These are phyloP conservation scores for Larimichthys polyactis DNA, from an alignment of 2,113 vertebrate genomes.

Conservation along the genomic window DNA sequence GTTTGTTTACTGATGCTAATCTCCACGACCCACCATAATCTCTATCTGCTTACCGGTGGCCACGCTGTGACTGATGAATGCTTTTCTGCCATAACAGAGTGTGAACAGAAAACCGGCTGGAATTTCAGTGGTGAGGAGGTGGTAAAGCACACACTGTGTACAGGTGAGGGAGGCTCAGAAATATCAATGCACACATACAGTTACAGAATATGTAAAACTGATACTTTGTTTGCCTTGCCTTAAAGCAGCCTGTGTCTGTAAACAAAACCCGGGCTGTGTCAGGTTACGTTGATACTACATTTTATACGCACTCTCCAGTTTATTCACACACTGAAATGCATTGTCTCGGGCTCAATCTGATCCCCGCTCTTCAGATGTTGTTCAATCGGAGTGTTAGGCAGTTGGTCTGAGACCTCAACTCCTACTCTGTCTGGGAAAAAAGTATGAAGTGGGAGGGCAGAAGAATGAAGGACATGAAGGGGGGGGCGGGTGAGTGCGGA, in stretches of 20 bases:
- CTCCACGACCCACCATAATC: neutral
- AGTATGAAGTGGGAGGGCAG: slow-evolving; percentile 47
- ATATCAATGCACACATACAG: neutral
- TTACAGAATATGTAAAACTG: neutral
- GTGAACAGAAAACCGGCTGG: neutral
- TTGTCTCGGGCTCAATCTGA: neutral
- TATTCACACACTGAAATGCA: neutral
- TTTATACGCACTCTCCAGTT: neutral
- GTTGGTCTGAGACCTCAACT: slow-evolving; percentile 29
- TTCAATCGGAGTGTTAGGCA: neutral
- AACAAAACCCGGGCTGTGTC: neutral
- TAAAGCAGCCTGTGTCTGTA: neutral
- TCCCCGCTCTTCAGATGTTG: neutral
- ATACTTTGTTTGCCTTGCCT: neutral
- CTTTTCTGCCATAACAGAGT: neutral
- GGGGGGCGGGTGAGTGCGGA: neutral
- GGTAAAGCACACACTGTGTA: neutral
- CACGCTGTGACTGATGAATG: neutral
- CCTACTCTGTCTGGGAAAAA: slow-evolving; percentile 61
- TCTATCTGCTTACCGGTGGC: neutral
- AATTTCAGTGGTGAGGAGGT: neutral
- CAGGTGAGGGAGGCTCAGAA: neutral
- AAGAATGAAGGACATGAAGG: slow-evolving; percentile 18
- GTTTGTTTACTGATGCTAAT: neutral
- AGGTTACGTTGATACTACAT: neutral